Base-by-base conservation (phyloP, 2,888 invertebrate species). In the Pycnomerus fuliginosus region DNA sequence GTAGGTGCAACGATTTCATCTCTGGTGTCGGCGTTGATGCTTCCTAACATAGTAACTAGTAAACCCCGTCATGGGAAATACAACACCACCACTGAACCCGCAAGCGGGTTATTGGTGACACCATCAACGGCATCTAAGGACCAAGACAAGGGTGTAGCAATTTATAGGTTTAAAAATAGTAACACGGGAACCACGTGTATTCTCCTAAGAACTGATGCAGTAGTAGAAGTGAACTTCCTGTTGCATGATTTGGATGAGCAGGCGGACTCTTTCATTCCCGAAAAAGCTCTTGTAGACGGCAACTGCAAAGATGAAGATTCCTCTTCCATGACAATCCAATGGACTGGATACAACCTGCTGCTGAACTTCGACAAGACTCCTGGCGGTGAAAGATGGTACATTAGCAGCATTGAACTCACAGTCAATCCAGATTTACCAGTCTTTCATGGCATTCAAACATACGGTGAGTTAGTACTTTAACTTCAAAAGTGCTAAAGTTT, bases 371-470 rank as follows among this genome's bases (percentile, higher is more conserved):
- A 84, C 44, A 91, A 91, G 90, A 90, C 90, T 1, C 88, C 89
- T 15, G 90, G 91, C 2, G 90, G 90, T 3, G 91, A 92, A 63
- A 79, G 88, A 55, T 94, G 93, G 93, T 92, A 89, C 67, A 84
- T 90, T 1, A 85, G 85, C 55, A 82, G 80, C 57, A 79, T 93
- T 50, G 84, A 84, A 58, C 72, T 93, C 41, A 79, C 79, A 2
- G 90, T 88, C 70, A 89, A 87, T 67, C 66, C 70, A 1, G 70
- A 68, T 48, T 44, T 67, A 33, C 62, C 64, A 11, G 50, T 64
- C 32, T 66, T 71, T 32, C 66, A 67, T 42, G 67, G 68, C 13
- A 65, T 72, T 15, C 55, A 56, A 50, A 58, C 62, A 12, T 59
- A 65, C 52, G 65, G 70, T 69, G 58, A 60, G 61, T 53, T 12